Conservation (phyloP, 2,888 invertebrate genomes). For the Heterodera filipjevi region DNA sequence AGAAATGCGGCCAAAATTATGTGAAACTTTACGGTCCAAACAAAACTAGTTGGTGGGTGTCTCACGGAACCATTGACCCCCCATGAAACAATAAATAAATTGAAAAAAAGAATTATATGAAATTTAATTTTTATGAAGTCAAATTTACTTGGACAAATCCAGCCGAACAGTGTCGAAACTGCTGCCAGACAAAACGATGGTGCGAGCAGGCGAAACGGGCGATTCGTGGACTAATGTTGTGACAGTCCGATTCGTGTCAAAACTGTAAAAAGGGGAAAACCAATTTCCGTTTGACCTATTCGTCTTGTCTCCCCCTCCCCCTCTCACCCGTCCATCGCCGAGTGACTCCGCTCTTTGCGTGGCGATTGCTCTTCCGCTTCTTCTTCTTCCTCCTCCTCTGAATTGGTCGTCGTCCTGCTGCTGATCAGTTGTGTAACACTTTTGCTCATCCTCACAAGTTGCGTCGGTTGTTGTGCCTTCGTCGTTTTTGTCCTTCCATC, state of each 20-base stretch:
- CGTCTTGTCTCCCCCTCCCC: not conserved
- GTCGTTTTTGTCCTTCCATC: not conserved
- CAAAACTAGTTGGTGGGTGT: too few species aligned
- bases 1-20: too few species aligned
- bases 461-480: not conserved
- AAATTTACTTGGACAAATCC: not conserved
- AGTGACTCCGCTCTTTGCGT: not conserved
- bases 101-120: too few species aligned
- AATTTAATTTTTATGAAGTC: not conserved
- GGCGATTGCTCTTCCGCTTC: not conserved
- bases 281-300: not conserved
- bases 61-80: too few species aligned
- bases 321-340: not conserved
- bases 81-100: too few species aligned
- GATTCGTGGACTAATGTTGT: not conserved
- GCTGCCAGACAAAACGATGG: not conserved
- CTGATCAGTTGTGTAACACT: not conserved
- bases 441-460: not conserved
- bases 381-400: too few species aligned
- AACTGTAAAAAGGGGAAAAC: not conserved
- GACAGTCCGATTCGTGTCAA: not conserved
- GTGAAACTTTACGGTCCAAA: too few species aligned
- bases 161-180: not conserved
- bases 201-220: not conserved
- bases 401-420: too few species aligned